These are phyloP conservation scores for Caenorhabditis doughertyi DNA, from an alignment of 2,888 invertebrate species.

Conservation along the genomic window DNA sequence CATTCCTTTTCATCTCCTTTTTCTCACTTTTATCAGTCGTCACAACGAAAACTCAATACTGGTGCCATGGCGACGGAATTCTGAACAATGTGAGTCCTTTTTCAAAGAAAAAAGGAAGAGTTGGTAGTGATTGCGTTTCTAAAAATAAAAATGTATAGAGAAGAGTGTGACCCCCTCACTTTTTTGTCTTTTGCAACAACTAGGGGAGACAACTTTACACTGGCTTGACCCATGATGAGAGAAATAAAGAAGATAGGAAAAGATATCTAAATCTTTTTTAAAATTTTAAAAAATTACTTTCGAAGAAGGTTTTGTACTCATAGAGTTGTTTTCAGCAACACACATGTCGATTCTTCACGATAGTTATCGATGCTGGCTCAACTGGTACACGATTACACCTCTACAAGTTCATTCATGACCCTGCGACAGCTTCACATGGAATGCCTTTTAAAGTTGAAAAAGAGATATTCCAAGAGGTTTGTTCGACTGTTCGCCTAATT, in stretches of 20 bases:
- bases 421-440: slow-evolving; percentile 47
- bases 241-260: background rate
- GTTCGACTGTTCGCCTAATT: background rate
- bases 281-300: too few species aligned
- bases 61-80: slow-evolving; percentile 63
- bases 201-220: slow-evolving; percentile 15
- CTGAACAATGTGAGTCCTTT: slow-evolving; percentile 57
- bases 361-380: slow-evolving; percentile 82
- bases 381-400: slow-evolving; percentile 82
- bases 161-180: slow-evolving; percentile 1
- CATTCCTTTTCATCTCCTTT: slow-evolving; percentile 17
- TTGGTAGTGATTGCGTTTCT: background rate
- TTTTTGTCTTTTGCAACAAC: slow-evolving; percentile 1
- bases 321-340: slow-evolving; percentile 53
- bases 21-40: slow-evolving; percentile 10
- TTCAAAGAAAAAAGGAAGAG: slow-evolving; percentile 3
- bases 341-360: slow-evolving; percentile 80
- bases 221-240: slow-evolving; percentile 19
- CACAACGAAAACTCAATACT: slow-evolving; percentile 51
- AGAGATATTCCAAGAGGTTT: slow-evolving; percentile 89
- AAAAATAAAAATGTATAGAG: slow-evolving; percentile 24
- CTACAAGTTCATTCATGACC: slow-evolving; percentile 76
- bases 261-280: background rate
- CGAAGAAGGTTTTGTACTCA: too few species aligned
- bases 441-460: slow-evolving; percentile 89